Conservation (phyloP, 2,113 vertebrate species). For the Rissa tridactyla region DNA sequence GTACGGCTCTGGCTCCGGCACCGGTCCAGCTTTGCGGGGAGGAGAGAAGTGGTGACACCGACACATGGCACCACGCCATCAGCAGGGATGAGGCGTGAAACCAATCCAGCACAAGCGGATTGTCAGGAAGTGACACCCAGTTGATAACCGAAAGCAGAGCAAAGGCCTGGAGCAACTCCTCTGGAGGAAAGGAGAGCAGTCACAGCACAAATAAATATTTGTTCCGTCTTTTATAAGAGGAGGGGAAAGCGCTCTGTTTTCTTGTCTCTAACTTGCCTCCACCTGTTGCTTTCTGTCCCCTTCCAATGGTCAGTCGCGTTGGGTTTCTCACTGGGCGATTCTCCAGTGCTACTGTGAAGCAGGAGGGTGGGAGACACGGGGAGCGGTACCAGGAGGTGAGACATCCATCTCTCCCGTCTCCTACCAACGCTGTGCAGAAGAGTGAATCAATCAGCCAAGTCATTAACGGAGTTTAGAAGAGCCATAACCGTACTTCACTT, state of each 20-base stretch:
- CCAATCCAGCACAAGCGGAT: accelerated
- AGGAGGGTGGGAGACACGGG: not conserved
- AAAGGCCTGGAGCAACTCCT: not conserved
- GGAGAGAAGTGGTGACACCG: no score
- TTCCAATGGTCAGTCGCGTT: not conserved
- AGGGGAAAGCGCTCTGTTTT: not conserved
- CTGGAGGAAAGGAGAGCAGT: not conserved
- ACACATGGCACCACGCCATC: not conserved
- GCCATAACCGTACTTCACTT: not conserved
- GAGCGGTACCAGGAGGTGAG: not conserved
- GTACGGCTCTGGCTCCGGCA: not conserved
- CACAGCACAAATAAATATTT: not conserved
- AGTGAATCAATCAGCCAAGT: not conserved
- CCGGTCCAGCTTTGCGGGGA: accelerated
- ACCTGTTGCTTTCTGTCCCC: not conserved
- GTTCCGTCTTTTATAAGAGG: not conserved
- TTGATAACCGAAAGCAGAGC: not conserved
- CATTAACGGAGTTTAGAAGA: not conserved
- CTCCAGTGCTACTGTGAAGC: not conserved
- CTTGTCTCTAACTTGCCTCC: not conserved
- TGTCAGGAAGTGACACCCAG: not conserved
- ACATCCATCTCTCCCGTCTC: not conserved
- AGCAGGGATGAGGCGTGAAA: not conserved
- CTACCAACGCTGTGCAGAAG: not conserved
- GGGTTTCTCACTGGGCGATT: not conserved